phyloP scores from a whole-genome alignment of 2,797 vertebrate species.

The Eidolon dupreanum region DNA sequence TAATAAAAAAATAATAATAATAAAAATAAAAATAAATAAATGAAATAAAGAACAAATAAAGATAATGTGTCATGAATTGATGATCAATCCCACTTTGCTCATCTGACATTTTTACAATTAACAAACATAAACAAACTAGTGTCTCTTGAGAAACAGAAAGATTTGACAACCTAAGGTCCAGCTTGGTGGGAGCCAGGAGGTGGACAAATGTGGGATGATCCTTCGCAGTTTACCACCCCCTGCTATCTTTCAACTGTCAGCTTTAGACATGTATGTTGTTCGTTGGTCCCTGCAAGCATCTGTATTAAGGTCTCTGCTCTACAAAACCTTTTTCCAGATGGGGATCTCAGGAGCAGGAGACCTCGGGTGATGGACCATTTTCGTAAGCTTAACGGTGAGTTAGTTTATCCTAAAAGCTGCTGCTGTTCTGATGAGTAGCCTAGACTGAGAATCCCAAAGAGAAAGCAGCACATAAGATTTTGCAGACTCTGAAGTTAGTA shows the following conservation, averaged over 20 bases:
- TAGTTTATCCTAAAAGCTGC: neutral
- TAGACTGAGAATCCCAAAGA: neutral
- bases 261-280: neutral
- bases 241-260: neutral
- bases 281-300: neutral
- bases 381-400: neutral
- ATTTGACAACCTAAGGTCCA: neutral
- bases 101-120: neutral
- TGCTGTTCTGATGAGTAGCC: neutral
- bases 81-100: neutral
- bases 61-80: neutral
- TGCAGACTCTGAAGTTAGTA: neutral
- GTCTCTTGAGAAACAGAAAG: neutral
- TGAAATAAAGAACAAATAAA: neutral
- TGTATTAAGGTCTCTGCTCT: neutral
- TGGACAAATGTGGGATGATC: neutral
- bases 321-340: neutral
- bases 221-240: neutral
- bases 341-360: neutral
- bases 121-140: neutral
- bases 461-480: neutral
- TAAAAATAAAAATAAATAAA: no score
- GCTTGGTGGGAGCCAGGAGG: neutral
- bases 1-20: no score
- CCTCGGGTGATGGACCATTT: neutral